phyloP scores from a whole-genome alignment of 2,797 vertebrate species.

The Artibeus jamaicensis region DNA sequence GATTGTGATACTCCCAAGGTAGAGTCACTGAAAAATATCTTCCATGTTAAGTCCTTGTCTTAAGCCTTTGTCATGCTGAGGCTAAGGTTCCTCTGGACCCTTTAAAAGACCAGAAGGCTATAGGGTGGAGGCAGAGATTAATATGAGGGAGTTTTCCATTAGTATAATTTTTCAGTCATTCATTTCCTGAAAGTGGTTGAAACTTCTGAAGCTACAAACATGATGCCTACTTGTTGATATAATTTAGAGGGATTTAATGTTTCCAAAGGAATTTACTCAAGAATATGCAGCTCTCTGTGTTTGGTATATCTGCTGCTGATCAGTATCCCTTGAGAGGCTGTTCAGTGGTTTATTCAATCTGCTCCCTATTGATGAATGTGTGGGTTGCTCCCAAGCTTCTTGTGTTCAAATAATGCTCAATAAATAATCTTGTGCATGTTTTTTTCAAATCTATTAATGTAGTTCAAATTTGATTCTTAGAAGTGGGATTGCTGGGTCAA shows the following conservation, averaged over 20 bases:
- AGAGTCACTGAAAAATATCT: background rate
- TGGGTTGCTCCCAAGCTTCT: background rate
- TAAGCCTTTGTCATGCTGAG: background rate
- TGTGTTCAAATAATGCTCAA: slow-evolving; percentile 22
- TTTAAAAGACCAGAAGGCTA: background rate
- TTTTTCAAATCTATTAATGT: background rate
- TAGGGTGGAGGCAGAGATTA: background rate
- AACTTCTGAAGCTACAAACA: background rate
- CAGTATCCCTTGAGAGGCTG: background rate
- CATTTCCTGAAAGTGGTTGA: slow-evolving; percentile 4
- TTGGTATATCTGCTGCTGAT: background rate
- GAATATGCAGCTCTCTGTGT: background rate
- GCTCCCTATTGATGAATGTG: background rate
- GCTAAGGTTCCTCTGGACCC: background rate
- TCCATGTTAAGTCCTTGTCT: background rate
- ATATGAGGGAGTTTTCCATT: background rate
- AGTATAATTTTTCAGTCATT: background rate
- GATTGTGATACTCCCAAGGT: background rate
- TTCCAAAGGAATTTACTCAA: slow-evolving; percentile 3
- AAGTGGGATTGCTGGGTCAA: slow-evolving; percentile 2
- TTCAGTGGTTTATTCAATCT: background rate
- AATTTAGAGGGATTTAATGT: slow-evolving; percentile 14
- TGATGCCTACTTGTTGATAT: background rate
- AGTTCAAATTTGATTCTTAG: slow-evolving; percentile 19
- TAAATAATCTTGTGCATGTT: slow-evolving; percentile 3